Conservation (phyloP, 30 jellyfish, hydroid and myxozoan species). For the Hydractinia symbiolongicarpus region DNA sequence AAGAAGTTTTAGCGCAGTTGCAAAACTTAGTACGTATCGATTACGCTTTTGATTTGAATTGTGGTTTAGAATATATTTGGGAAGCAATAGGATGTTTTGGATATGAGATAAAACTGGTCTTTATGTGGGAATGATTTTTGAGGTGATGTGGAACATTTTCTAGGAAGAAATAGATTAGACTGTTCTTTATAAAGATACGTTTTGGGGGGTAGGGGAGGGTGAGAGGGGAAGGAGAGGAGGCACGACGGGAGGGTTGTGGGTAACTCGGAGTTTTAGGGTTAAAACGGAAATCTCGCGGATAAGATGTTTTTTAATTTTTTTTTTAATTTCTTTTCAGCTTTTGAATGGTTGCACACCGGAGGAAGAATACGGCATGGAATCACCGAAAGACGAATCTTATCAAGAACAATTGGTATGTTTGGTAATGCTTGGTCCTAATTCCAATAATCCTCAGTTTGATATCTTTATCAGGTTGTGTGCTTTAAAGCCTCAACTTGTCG, state of each 20-base stretch:
- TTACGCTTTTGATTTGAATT: neutral
- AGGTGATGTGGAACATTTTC: too few species aligned
- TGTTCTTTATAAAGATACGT: too few species aligned
- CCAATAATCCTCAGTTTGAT: neutral
- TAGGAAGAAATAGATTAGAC: too few species aligned
- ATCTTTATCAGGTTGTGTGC: neutral
- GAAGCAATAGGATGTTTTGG: too few species aligned
- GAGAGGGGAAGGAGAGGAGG: too few species aligned
- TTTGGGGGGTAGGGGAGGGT: too few species aligned
- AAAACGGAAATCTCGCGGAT: neutral
- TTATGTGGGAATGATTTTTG: too few species aligned
- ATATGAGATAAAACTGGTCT: too few species aligned
- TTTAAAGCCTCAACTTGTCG: neutral
- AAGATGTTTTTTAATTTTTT: too few species aligned
- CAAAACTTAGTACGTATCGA: slow-evolving; percentile 31
- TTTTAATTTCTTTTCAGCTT: neutral
- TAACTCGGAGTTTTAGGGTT: too few species aligned
- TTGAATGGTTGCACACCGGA: slow-evolving; percentile 15
- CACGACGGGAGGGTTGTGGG: too few species aligned
- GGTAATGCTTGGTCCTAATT: neutral
- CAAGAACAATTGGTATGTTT: slow-evolving; percentile 73
- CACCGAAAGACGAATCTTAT: slow-evolving; percentile 35
- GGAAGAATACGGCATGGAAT: slow-evolving; percentile 2
- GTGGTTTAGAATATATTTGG: neutral
- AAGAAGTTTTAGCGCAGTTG: slow-evolving; percentile 40